Conservation (phyloP, 2,113 vertebrate genomes). For the Ursus arctos region DNA sequence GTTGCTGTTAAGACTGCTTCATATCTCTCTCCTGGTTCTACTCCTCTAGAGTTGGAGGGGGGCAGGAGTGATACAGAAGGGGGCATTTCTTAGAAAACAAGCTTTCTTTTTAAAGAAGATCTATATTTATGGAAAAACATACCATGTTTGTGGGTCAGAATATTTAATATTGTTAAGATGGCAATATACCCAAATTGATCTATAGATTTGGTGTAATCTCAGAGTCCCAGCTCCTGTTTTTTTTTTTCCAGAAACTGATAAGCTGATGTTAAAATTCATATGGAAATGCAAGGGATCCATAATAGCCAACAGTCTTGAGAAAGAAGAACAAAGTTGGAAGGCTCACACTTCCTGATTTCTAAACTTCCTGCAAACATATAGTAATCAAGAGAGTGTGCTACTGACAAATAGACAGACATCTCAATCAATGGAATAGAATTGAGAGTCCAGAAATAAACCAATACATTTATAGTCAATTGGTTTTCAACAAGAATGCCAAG, state of each 20-base stretch:
- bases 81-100: background rate
- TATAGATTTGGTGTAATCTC: background rate
- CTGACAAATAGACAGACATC: background rate
- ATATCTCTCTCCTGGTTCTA: background rate
- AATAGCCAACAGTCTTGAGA: background rate
- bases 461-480: background rate
- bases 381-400: background rate
- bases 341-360: background rate
- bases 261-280: background rate
- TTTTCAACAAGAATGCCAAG: slow-evolving; percentile 1
- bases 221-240: background rate
- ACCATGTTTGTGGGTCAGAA: background rate
- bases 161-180: background rate
- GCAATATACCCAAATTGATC: background rate
- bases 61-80: background rate
- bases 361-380: slow-evolving; percentile 5
- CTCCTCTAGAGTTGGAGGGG: background rate
- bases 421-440: background rate
- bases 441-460: background rate
- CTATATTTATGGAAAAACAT: background rate
- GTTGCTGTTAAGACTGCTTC: background rate
- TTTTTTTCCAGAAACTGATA: background rate
- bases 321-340: background rate
- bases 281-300: background rate
- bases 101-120: background rate